Base-by-base conservation (phyloP, 2,113 vertebrate genomes). In the Panurus biarmicus region DNA sequence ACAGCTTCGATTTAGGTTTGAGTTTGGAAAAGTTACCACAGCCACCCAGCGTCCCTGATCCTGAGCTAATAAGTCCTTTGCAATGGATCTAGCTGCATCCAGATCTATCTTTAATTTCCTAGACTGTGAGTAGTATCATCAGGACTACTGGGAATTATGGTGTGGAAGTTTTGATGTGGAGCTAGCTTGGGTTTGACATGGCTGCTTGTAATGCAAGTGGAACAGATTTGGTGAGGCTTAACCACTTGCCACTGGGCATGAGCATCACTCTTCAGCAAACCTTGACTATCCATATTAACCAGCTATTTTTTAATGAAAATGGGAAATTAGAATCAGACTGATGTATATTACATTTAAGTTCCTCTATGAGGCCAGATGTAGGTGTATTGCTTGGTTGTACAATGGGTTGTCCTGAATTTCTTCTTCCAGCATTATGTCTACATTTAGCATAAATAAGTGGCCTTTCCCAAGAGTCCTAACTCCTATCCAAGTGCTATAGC, bases 31-130 rank as follows among this genome's bases (percentile, higher is more conserved):
- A 24, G 42, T n/a, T 69, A 11, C 25, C 16, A 10, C 18, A 50
- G 15, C 11, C 2, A 10, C 15, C 15, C 28, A 36, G 0, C 20
- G 17, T 73, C 36, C 15, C 21, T 11, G 25, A 18, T 61, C 38
- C 42, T 70, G 31, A 50, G 33, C 40, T 77, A 9, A 3, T 23
- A 51, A 24, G 20, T 57, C 45, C 25, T 57, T 45, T 84, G 72
- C 23, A 48, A 8, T 36, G 15, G 60, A 38, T 38, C 42, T 58
- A 40, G 9, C n/a, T 62, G 14, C 35, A 25, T 35, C 19, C 60
- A 77, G 36, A 54, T 14, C 67, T 0, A 0, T n/a, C 36, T 40
- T 61, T 7, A 9, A 5, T 61, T 77, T 89, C 65, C 40, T 56
- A 14, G 36, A 60, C 64, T 53, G 11, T 38, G 14, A 44, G 9